phyloP scores from a whole-genome alignment of 2,888 invertebrate genomes.

The Pristionchus maxplancki region DNA sequence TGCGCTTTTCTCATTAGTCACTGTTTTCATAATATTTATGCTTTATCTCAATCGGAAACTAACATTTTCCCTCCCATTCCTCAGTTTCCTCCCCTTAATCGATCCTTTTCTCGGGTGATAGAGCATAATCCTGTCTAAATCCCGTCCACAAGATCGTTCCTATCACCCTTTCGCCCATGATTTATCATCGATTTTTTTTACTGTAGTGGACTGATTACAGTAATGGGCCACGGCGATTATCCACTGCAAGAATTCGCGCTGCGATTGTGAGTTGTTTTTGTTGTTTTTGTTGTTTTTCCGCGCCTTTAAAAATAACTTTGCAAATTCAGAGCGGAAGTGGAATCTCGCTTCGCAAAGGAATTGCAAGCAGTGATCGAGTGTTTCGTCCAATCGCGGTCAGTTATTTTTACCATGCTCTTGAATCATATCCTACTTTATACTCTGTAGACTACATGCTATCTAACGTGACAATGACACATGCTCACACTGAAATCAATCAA shows the following conservation, averaged over 20 bases:
- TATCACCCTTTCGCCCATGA: background rate
- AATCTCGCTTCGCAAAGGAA: conserved; percentile 50
- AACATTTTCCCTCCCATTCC: background rate
- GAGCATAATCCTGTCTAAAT: conserved; percentile 41
- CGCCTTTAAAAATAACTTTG: background rate
- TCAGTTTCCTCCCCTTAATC: background rate
- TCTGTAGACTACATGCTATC: no score
- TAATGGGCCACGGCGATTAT: conserved; percentile 53
- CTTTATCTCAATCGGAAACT: background rate
- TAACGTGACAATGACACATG: no score
- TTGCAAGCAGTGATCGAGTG: conserved; percentile 51
- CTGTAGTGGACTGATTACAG: background rate
- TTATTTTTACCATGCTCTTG: no score
- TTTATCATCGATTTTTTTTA: background rate
- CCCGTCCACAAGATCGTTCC: background rate
- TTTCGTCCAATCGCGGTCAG: conserved; percentile 51
- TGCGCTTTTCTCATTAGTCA: background rate
- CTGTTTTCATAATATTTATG: background rate
- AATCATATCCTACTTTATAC: no score
- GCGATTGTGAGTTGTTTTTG: conserved; percentile 47
- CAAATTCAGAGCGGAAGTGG: conserved; percentile 51
- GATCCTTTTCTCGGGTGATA: background rate
- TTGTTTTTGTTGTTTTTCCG: background rate
- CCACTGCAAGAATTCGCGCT: conserved; percentile 46
- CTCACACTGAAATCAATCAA: no score